Evolutionary conservation across 2,113 vertebrate genomes (phyloP), one percentile per base, ranked within the genome.

Genomic region (Periophthalmus modestus): DNA sequence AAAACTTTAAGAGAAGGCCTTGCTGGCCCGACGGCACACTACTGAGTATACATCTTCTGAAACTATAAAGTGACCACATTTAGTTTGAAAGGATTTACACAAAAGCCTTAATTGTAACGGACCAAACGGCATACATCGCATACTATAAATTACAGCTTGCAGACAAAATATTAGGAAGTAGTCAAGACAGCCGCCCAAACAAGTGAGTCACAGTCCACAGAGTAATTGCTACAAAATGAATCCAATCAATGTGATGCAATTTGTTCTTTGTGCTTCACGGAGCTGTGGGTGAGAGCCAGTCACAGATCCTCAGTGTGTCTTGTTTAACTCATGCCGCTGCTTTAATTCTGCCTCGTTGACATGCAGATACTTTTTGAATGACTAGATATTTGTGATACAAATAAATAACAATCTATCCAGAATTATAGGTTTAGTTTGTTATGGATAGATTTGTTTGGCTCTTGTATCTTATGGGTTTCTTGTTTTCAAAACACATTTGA

Each of bases 171-270:
- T 65, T 65, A 65, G 62, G 33, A 65, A 65, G 34, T 11, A 34
- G 61, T 63, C 34, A 39, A 43, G 62, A 65, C 62, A 65, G 62
- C 19, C 19, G 2, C 16, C 16, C 62, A 65, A 65, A 65, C 62
- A 65, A 65, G 62, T 65, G 34, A 39, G 16, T n/a, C 24, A 62
- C 28, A 34, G 59, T 62, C 28, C 28, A 62, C 14, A 59, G 24
- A 62, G 59, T 65, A 39, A 39, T 65, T 39, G 34, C 62, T 21
- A n/a, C 34, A 4, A 65, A 65, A 65, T 34, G 15, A 62, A 34
- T 62, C 59, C 19, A 65, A 65, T 65, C 34, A 65, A 65, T 65
- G 62, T 65, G 62, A n/a, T 65, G 34, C 62, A 65, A n/a, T 65
- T 65, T 65, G 62, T 65, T n/a, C 10, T 9, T 39, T 65, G 28